Evolutionary conservation across 2,113 vertebrate species (phyloP).

Genomic region (Murina feae): DNA sequence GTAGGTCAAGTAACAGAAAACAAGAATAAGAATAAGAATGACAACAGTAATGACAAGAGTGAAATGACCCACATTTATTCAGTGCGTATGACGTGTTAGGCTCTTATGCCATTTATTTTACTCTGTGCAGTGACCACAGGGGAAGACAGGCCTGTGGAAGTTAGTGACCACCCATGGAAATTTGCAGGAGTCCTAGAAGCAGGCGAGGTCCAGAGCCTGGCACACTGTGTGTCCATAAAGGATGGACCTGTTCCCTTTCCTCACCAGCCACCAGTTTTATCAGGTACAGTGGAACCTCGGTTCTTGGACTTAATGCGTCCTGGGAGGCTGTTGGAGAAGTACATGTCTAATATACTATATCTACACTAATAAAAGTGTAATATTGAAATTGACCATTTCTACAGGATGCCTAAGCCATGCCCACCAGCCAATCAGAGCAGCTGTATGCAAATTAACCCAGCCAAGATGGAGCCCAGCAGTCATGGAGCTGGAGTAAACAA

Average conservation of each 20-base stretch:
- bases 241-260: rapidly evolving
- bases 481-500: too few relatives aligned
- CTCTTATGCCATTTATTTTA: background rate
- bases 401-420: too few relatives aligned
- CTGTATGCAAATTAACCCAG: too few relatives aligned
- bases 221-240: rapidly evolving
- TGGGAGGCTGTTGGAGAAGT: too few relatives aligned
- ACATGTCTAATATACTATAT: too few relatives aligned
- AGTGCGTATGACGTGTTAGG: rapidly evolving
- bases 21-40: background rate
- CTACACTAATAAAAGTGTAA: too few relatives aligned
- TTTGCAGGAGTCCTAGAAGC: rapidly evolving
- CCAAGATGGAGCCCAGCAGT: too few relatives aligned
- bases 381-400: too few relatives aligned
- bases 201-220: rapidly evolving
- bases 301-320: too few relatives aligned
- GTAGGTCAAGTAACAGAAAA: background rate
- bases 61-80: rapidly evolving
- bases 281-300: too few relatives aligned
- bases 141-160: background rate
- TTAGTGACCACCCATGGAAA: rapidly evolving
- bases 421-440: too few relatives aligned
- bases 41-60: too few relatives aligned
- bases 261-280: rapidly evolving
- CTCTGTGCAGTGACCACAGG: background rate